These are phyloP conservation scores for Melanotaenia trifasciata DNA, from an alignment of 2,797 vertebrate species.

Conservation along the genomic window DNA sequence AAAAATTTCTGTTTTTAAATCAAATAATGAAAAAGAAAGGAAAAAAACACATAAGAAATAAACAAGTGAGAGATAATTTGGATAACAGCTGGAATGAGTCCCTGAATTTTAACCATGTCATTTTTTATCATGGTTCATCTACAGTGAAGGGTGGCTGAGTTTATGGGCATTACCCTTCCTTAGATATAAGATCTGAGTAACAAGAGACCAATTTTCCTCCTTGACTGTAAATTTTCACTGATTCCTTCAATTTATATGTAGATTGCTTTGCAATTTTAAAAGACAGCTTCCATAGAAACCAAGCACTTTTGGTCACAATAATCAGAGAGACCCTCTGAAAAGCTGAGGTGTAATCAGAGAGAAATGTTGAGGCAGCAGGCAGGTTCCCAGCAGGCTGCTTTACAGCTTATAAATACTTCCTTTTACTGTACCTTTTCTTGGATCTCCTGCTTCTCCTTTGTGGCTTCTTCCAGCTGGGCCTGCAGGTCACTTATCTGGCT, in stretches of 20 bases:
- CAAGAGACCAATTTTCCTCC: slow-evolving; percentile 38
- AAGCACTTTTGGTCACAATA: slow-evolving; percentile 51
- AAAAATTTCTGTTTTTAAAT: slow-evolving; percentile 3
- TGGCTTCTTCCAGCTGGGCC: slow-evolving; percentile 92
- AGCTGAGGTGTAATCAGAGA: slow-evolving; percentile 65
- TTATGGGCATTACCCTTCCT: slow-evolving; percentile 28
- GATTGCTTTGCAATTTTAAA: slow-evolving; percentile 51
- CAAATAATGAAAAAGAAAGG: slow-evolving; percentile 22
- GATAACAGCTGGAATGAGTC: slow-evolving; percentile 10
- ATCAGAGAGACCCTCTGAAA: slow-evolving; percentile 62
- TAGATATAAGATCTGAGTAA: slow-evolving; percentile 29
- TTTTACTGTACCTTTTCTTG: slow-evolving; percentile 96
- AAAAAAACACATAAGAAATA: slow-evolving; percentile 9
- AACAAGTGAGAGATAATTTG: slow-evolving; percentile 5
- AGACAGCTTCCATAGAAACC: slow-evolving; percentile 37
- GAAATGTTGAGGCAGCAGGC: slow-evolving; percentile 38
- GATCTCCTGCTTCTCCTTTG: slow-evolving; percentile 96
- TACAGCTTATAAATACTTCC: slow-evolving; percentile 49
- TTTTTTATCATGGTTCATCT: slow-evolving; percentile 14
- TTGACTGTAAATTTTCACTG: slow-evolving; percentile 41
- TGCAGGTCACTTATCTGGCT: slow-evolving; percentile 97
- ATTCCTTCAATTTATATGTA: slow-evolving; percentile 65
- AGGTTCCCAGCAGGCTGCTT: slow-evolving; percentile 47
- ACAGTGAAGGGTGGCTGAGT: slow-evolving; percentile 11
- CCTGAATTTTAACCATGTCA: slow-evolving; percentile 11